Conservation (phyloP, 1,140 invertebrate genomes). For the Pentalonia nigronervosa region DNA sequence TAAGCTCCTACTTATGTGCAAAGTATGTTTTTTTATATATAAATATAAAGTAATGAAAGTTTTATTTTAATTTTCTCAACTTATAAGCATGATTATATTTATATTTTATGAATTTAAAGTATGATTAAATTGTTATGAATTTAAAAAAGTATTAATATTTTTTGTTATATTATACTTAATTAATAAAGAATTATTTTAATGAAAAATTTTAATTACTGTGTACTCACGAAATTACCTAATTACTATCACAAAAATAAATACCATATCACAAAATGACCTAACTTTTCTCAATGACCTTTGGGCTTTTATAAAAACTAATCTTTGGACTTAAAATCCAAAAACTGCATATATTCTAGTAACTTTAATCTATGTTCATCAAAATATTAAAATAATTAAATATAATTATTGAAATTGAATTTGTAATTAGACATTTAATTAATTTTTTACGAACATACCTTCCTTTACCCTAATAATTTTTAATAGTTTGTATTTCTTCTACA, state of each 20-base stretch:
- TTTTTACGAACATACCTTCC: not conserved
- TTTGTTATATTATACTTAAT: not conserved
- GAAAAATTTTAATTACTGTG: not conserved
- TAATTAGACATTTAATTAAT: not conserved
- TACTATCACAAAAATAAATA: not conserved
- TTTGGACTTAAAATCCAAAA: not conserved
- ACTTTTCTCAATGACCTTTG: not conserved
- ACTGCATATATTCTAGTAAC: not conserved
- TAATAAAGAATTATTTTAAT: too few species aligned
- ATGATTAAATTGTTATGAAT: not conserved
- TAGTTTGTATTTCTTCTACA: too few species aligned
- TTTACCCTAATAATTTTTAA: not conserved
- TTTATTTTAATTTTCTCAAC: too few species aligned
- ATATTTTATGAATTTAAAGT: not conserved
- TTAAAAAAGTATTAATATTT: not conserved
- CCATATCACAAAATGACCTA: not conserved
- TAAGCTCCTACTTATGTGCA: too few species aligned
- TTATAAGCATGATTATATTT: not conserved
- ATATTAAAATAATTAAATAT: not conserved
- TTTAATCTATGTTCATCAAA: not conserved
- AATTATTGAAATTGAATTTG: not conserved
- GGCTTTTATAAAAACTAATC: not conserved
- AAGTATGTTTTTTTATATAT: too few species aligned
- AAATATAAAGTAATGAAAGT: too few species aligned
- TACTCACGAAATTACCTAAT: conserved; percentile 15